A percentile compares a stretch with the other conserved stretches of the same genome.
Evolutionary conservation across 2,888 invertebrate genomes (phyloP).

Genomic region (Sialis fuliginosa): DNA sequence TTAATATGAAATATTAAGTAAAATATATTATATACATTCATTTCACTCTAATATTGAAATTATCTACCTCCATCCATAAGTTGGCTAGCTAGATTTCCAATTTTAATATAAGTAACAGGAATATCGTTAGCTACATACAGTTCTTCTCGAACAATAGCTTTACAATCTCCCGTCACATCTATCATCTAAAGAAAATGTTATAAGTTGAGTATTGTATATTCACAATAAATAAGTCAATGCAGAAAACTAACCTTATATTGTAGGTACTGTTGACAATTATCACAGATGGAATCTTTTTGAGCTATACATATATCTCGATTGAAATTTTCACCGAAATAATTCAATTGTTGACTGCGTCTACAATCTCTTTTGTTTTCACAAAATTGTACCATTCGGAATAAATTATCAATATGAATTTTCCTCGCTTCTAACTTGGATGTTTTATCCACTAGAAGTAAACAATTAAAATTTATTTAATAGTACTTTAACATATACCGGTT

Average conservation of each 20-base stretch:
- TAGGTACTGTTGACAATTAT: conserved; percentile 64
- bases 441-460: conserved; percentile 29
- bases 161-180: conserved; percentile 66
- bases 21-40: background rate
- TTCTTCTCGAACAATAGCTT: conserved; percentile 53
- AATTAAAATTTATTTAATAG: background rate
- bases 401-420: conserved; percentile 69
- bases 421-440: conserved; percentile 36
- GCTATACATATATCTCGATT: conserved; percentile 49
- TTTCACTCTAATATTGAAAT: conserved; percentile 9
- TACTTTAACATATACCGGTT: background rate
- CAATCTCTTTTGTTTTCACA: conserved; percentile 92
- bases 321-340: conserved; percentile 78
- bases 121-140: conserved; percentile 62
- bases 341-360: conserved; percentile 66
- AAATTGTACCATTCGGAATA: conserved; percentile 76
- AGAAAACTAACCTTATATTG: conserved; percentile 28
- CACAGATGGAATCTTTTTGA: conserved; percentile 57
- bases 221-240: background rate
- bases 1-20: conserved; percentile 18
- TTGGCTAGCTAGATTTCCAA: conserved; percentile 51
- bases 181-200: conserved; percentile 24
- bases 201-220: background rate
- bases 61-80: conserved; percentile 7
- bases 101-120: conserved; percentile 62